A percentile compares a stretch with the other conserved stretches of the same genome.
phyloP scores from a whole-genome alignment of 1,140 invertebrate species.

The Ruditapes philippinarum region DNA sequence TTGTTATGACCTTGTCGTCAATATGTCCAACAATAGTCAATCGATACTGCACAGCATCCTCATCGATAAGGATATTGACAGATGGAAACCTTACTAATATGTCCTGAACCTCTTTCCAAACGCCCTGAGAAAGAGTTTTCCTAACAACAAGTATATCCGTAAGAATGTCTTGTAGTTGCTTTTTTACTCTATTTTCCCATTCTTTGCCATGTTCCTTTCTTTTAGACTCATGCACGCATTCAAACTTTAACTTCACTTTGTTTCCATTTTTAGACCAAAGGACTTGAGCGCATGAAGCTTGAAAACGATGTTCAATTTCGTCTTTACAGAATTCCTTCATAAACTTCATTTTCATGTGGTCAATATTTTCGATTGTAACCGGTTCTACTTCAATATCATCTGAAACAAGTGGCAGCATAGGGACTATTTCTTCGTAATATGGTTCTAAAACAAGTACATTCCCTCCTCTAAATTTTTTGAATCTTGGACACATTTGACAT shows the following conservation, averaged over 20 bases:
- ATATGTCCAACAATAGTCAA: neutral
- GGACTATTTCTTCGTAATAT: constrained; percentile 7
- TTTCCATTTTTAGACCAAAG: neutral
- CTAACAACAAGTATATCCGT: neutral
- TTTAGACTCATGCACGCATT: neutral
- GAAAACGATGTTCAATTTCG: neutral
- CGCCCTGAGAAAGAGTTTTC: neutral
- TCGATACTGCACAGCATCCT: neutral
- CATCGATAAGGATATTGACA: neutral
- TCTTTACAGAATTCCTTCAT: constrained; percentile 36
- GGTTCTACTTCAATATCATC: neutral
- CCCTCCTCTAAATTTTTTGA: neutral
- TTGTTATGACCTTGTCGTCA: neutral
- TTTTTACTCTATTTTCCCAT: neutral
- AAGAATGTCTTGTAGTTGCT: neutral
- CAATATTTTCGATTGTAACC: neutral
- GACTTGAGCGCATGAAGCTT: neutral
- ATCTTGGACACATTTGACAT: neutral
- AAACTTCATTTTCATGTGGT: neutral
- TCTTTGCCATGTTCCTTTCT: neutral
- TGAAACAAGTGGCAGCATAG: neutral
- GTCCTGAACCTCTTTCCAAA: neutral
- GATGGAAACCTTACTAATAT: neutral
- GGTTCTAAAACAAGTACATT: neutral
- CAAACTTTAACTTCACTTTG: constrained; percentile 15